Conservation (phyloP, 2,888 invertebrate genomes). For the Leptopilina drosophilae region DNA sequence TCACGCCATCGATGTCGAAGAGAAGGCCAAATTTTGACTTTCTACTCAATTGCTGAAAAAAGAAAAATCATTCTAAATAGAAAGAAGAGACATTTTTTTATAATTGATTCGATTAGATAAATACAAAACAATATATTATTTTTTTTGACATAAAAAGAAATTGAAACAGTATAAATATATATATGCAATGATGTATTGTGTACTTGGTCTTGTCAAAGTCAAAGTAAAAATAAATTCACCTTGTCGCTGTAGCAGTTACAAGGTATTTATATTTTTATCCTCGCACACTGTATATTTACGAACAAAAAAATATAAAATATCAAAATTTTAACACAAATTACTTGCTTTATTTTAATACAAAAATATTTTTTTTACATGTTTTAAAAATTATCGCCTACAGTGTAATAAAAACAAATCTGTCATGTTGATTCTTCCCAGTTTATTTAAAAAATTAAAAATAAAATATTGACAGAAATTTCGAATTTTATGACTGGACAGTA, state of each 20-base stretch:
- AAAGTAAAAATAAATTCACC: conserved; percentile 59
- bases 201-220: conserved; percentile 38
- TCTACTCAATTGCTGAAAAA: conserved; percentile 66
- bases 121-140: too few species aligned
- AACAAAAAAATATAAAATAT: not conserved
- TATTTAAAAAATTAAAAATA: not conserved
- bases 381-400: not conserved
- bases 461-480: not conserved
- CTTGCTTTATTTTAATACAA: not conserved
- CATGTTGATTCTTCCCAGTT: not conserved
- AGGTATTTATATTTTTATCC: conserved; percentile 56
- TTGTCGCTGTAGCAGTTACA: conserved; percentile 23
- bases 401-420: not conserved
- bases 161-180: conserved; percentile 4
- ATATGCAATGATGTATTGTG: conserved; percentile 6
- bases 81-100: too few species aligned
- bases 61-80: not conserved
- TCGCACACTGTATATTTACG: conserved; percentile 13
- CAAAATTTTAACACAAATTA: not conserved
- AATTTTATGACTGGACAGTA: not conserved
- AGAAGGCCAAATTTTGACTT: conserved; percentile 80
- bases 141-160: not conserved
- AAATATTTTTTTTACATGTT: too few species aligned
- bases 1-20: conserved; percentile 84
- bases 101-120: too few species aligned